Evolutionary conservation across 2,113 vertebrate genomes (phyloP), one percentile per base, ranked within the genome.

Genomic region (Siniperca knerii): DNA sequence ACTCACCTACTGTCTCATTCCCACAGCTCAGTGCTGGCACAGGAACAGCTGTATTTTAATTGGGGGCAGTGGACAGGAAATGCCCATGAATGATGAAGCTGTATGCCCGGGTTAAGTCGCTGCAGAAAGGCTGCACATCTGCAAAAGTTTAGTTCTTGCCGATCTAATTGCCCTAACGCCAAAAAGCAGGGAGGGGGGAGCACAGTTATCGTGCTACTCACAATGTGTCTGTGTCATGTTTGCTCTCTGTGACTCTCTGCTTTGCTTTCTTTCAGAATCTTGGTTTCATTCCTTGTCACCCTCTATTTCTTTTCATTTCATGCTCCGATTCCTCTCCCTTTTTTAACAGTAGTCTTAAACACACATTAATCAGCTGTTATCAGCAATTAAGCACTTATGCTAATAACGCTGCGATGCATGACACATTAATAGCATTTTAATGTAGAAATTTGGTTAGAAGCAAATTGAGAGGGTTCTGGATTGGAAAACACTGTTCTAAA

Each of bases 31-130:
- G 48, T 73, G 77, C 57, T 94, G 87, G 85, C 90, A 91, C 66
- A 55, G 60, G 84, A 90, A 92, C 86, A 85, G 90, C 89, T 92
- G 91, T 89, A 61, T 90, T 94, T 92, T 90, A 92, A 88, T 86
- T 92, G 89, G 90, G 90, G 90, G 82, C 87, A 93, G 77, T 82
- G 83, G 84, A 91, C 94, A 95, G 95, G 95, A 96, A 95, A 94
- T 95, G 92, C 89, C 92, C 93, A 73, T 92, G 87, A 93, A 92
- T 85, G 82, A 93, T 94, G 93, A 89, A 89, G 92, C 90, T 87
- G 72, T 85, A 65, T 90, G 90, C 88, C 85, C 55, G 58, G 77
- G 82, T n/a, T 89, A 78, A 83, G 85, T 84, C 44, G 82, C 85
- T 79, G 87, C 64, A 70, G 79, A 90, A 71, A 77, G 35, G 2